Evolutionary conservation across 2,113 vertebrate species (phyloP).

Genomic region (Acinonyx jubatus): DNA sequence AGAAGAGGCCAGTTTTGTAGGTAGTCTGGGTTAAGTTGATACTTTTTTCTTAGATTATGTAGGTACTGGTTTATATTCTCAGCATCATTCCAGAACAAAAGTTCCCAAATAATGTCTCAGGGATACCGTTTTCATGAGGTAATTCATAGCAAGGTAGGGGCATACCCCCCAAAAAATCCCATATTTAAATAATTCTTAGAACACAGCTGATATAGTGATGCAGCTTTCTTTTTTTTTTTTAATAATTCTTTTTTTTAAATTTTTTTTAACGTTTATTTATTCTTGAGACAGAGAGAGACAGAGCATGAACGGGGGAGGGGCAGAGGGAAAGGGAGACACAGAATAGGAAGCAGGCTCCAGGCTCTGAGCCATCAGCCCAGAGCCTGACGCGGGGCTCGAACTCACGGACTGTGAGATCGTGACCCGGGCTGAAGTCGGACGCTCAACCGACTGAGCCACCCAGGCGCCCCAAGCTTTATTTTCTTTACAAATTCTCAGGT

Average conservation of each 20-base stretch:
- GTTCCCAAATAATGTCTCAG: conserved; percentile 8
- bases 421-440: too few species aligned
- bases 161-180: not conserved
- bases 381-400: too few species aligned
- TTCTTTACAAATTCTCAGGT: not conserved
- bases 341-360: too few species aligned
- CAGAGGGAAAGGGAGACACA: too few species aligned
- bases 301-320: too few species aligned
- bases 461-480: not conserved
- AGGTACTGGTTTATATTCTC: not conserved
- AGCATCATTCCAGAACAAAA: not conserved
- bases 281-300: too few species aligned
- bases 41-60: not conserved
- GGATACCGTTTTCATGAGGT: not conserved
- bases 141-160: not conserved
- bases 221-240: not conserved
- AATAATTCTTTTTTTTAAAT: too few species aligned
- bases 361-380: too few species aligned
- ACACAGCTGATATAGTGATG: not conserved
- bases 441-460: too few species aligned
- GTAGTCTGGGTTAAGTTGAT: not conserved
- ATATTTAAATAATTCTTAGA: not conserved
- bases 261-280: too few species aligned
- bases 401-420: too few species aligned
- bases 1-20: not conserved